These are phyloP conservation scores for Condylura cristata DNA, from an alignment of 2,113 vertebrate species.

Conservation along the genomic window DNA sequence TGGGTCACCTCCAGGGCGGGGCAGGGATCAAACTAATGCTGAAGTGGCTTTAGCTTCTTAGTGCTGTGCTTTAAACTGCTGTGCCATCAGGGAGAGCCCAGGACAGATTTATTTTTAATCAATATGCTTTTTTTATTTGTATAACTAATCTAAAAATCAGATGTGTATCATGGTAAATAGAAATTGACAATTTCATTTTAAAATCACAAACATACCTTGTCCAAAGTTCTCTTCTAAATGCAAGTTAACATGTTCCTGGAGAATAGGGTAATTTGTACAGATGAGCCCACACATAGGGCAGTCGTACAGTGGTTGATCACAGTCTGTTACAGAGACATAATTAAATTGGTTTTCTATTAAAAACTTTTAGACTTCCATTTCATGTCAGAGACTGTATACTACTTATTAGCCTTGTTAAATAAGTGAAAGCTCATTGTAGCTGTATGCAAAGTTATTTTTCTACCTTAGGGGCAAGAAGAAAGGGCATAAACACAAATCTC, in stretches of 20 bases:
- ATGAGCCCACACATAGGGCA: slow-evolving; percentile 93
- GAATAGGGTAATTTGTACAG: slow-evolving; percentile 86
- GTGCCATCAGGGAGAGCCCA: no score
- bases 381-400: slow-evolving; percentile 1
- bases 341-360: slow-evolving; percentile 30
- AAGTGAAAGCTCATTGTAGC: neutral
- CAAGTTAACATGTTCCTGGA: slow-evolving; percentile 93
- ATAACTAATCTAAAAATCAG: slow-evolving; percentile 3
- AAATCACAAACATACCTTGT: slow-evolving; percentile 81
- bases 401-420: neutral
- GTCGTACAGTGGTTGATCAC: slow-evolving; percentile 81
- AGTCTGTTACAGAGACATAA: slow-evolving; percentile 74
- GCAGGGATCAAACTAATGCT: no score
- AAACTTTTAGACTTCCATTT: slow-evolving; percentile 20
- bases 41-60: no score
- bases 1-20: no score
- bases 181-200: slow-evolving; percentile 52
- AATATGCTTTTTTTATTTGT: neutral
- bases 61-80: no score
- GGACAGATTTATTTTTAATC: slow-evolving; percentile 15
- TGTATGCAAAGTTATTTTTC: slow-evolving; percentile 40
- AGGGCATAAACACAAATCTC: slow-evolving; percentile 8
- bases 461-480: neutral
- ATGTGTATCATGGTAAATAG: neutral
- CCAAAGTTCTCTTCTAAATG: slow-evolving; percentile 89